These are phyloP conservation scores for Bruchidius siliquastri DNA, from an alignment of 2,888 invertebrate species.

Conservation along the genomic window DNA sequence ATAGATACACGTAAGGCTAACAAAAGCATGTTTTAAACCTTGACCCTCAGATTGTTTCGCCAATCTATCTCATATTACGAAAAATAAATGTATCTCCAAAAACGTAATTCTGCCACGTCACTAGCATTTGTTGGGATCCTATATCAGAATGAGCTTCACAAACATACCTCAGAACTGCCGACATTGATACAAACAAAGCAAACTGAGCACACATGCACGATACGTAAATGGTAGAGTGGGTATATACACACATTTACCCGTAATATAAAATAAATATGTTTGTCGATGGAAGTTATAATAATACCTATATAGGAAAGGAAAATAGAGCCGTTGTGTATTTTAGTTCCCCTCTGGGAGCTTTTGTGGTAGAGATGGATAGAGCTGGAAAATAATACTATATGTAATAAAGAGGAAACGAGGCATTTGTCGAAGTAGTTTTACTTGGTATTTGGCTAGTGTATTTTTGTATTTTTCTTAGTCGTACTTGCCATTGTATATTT, in stretches of 20 bases:
- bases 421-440: background rate
- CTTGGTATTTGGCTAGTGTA: background rate
- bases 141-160: background rate
- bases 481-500: background rate
- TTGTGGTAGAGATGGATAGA: background rate
- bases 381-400: background rate
- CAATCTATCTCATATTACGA: too few relatives aligned
- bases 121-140: too few relatives aligned
- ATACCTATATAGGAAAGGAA: conserved; percentile 10
- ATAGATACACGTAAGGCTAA: too few relatives aligned
- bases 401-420: background rate
- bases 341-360: background rate
- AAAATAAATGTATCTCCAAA: too few relatives aligned
- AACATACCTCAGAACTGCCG: background rate
- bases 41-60: too few relatives aligned
- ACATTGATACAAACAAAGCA: background rate
- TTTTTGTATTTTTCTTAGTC: background rate
- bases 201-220: background rate
- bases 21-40: too few relatives aligned
- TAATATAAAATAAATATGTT: conserved; percentile 16
- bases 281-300: conserved; percentile 16
- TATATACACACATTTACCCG: background rate
- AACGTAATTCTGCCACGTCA: too few relatives aligned
- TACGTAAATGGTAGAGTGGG: background rate
- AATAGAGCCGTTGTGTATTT: background rate